Conservation (phyloP, 2,888 invertebrate genomes). For the Plutella xylostella region DNA sequence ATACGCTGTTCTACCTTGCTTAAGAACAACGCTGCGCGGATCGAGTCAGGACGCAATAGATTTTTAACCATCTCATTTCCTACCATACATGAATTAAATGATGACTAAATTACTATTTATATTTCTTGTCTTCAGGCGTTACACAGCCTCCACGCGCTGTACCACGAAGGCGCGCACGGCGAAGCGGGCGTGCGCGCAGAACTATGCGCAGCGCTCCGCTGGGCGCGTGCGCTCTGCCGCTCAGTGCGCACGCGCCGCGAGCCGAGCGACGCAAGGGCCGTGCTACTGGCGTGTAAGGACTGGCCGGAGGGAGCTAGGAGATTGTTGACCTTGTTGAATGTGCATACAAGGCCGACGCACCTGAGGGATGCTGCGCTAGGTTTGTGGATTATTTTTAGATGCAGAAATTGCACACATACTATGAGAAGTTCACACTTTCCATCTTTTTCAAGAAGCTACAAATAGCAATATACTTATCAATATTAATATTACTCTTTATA, state of each 20-base stretch:
- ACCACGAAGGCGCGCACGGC: slow-evolving; percentile 85
- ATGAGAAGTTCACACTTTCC: too few relatives aligned
- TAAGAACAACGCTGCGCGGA: too few relatives aligned
- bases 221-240: slow-evolving; percentile 78
- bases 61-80: too few relatives aligned
- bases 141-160: slow-evolving; percentile 92
- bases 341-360: slow-evolving; percentile 85
- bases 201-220: slow-evolving; percentile 84
- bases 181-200: slow-evolving; percentile 90
- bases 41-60: too few relatives aligned
- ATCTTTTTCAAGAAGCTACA: too few relatives aligned
- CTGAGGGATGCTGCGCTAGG: slow-evolving; percentile 84
- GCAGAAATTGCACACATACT: too few relatives aligned
- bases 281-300: slow-evolving; percentile 82
- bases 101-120: too few relatives aligned
- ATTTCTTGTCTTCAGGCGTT: slow-evolving; percentile 80
- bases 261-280: slow-evolving; percentile 74
- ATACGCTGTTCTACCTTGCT: too few relatives aligned
- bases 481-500: too few relatives aligned
- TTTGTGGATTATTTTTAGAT: slow-evolving; percentile 23
- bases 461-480: too few relatives aligned
- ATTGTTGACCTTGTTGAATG: slow-evolving; percentile 87
- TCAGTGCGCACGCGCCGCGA: slow-evolving; percentile 78
- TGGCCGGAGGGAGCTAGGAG: slow-evolving; percentile 90
- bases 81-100: too few relatives aligned